Evolutionary conservation across 2,888 invertebrate species (phyloP).

Genomic region (Dysmachus trigonus): DNA sequence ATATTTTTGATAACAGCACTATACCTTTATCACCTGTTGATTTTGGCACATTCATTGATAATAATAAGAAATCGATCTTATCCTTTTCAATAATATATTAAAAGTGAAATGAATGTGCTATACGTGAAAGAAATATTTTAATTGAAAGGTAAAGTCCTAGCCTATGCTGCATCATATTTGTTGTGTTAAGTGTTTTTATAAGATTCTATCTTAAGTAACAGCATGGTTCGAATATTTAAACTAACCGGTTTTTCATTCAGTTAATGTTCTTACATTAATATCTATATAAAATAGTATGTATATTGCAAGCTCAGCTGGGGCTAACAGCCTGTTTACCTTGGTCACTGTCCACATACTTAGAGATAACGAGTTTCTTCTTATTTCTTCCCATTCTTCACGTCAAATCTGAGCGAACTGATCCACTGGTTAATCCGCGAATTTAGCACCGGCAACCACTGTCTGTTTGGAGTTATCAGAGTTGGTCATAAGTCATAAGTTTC

Average conservation of each 20-base stretch:
- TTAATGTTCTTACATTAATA: not conserved
- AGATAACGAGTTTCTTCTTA: not conserved
- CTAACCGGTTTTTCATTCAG: constrained; percentile 15
- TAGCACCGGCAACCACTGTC: not conserved
- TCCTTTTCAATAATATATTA: not conserved
- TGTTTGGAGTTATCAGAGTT: not conserved
- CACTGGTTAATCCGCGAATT: not conserved
- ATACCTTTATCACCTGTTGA: not conserved
- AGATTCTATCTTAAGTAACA: not conserved
- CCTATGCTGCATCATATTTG: not conserved
- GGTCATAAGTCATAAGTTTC: not conserved
- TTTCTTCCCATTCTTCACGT: not conserved
- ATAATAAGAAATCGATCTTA: not conserved
- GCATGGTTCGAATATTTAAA: not conserved
- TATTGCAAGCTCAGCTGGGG: not conserved
- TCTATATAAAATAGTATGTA: not conserved
- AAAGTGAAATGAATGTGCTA: not conserved
- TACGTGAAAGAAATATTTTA: not conserved
- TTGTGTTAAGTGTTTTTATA: not conserved
- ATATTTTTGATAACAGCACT: not conserved
- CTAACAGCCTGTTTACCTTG: constrained; percentile 13
- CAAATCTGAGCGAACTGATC: not conserved
- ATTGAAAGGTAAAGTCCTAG: too few species aligned
- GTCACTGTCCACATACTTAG: not conserved
- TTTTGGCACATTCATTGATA: not conserved